Base-by-base conservation (phyloP, 2,888 invertebrate species). In the Gryllus longicercus region DNA sequence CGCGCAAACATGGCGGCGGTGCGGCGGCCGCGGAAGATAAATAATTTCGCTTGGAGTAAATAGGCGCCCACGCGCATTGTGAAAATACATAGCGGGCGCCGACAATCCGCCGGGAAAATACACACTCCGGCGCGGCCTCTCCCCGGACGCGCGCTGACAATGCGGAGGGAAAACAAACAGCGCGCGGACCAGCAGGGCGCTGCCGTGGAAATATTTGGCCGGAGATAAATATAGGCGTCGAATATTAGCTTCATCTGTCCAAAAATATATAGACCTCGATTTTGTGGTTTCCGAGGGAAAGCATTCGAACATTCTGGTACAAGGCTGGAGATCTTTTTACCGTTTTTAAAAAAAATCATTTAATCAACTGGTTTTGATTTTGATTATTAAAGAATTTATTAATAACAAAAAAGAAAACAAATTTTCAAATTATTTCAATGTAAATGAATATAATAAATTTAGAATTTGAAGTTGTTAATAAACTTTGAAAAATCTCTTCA, bases 51-150 rank as follows among this genome's bases (percentile, higher is more conserved):
- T n/a, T 14, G 63, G 63, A 63, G 63, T 63, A 63, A 63, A 63
- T 63, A 63, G 5, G 63, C 16, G n/a, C 14, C 63, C 63, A 63
- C n/a, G 63, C 63, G 16, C 63, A 63, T 63, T 63, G 63, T 63
- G 63, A 63, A 63, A 63, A 63, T 63, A 63, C 63, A 18, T 63
- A 38, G 38, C 38, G 38, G 38, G 63, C 63, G 14, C 63, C 63
- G 63, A 63, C 63, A 63, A 63, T 63, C 63, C n/a, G 63, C 63
- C n/a, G 63, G n/a, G 63, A 8, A 63, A 63, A 63, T 63, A 63
- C n/a, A 63, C 63, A 16, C 14, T 18, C n/a, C 63, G 63, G 14
- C 16, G 63, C 63, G 63, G 14, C 63, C 63, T n/a, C 16, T 18
- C n/a, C 63, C 63, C 63, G 16, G 63, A 4, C 63, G n/a, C 63